Conservation (phyloP, 2,888 invertebrate species). For the Platycnemis pennipes region DNA sequence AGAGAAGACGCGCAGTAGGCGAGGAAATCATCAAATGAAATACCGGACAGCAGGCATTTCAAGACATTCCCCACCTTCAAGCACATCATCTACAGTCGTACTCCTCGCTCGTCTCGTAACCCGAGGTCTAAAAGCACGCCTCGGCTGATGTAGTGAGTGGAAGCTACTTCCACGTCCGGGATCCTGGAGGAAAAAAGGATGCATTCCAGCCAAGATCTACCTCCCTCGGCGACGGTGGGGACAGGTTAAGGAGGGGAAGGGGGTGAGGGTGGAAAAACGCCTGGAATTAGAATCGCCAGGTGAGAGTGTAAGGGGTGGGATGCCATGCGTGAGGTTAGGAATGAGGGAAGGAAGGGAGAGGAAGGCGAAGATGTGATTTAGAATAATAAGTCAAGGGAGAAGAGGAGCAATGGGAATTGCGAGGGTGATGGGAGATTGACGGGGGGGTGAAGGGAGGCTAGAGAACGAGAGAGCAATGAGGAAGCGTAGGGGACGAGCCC, state of each 20-base stretch:
- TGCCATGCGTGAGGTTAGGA: neutral
- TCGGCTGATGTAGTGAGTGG: neutral
- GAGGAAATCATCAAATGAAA: no score
- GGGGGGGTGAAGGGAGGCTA: neutral
- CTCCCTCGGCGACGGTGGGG: neutral
- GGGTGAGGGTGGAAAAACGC: constrained; percentile 8
- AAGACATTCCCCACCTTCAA: no score
- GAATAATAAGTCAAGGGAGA: neutral
- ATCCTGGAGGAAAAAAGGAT: neutral
- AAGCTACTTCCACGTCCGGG: neutral
- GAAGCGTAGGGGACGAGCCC: neutral
- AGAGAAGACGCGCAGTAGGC: no score
- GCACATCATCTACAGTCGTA: no score
- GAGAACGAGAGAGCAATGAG: constrained; percentile 15
- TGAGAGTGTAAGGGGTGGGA: neutral
- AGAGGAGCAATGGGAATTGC: constrained; percentile 19
- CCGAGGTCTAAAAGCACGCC: no score
- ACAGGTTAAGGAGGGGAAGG: constrained; percentile 15
- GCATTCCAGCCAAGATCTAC: neutral
- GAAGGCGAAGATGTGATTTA: neutral
- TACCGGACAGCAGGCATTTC: no score
- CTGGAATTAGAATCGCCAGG: constrained; percentile 41
- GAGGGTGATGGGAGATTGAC: neutral
- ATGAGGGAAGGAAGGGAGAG: neutral
- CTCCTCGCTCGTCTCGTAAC: no score